Base-by-base conservation (phyloP, 2,888 invertebrate genomes). In the Ormia ochracea region DNA sequence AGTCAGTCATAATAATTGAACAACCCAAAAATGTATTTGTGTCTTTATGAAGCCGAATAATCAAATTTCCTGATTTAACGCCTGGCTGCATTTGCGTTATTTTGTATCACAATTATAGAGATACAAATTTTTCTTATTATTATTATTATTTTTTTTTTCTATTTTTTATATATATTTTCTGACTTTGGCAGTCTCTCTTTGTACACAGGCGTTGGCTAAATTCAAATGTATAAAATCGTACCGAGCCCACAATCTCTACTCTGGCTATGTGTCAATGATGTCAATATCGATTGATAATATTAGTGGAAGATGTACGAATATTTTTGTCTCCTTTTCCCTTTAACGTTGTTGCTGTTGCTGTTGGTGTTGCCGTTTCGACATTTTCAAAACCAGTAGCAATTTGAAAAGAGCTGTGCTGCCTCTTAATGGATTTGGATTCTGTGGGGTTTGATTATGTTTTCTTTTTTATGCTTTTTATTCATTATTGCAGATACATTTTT, bases 381-480 rank as follows among this genome's bases (percentile, higher is more conserved):
- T 54, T 76, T 80, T 81, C 66, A 83, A 83, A 82, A 83, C 83
- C 83, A 83, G 83, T 83, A 83, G 83, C 83, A 63, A 43, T 36
- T 63, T 36, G 12, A 28, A 43, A 56, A 48, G 61, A 59, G 58
- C 58, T 45, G 38, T 48, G 50, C 63, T 63, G 23, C 72, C 68
- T 76, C 72, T 80, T 72, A 76, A 80, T 80, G 80, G 80, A 68
- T 68, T 52, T 61, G 21, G 36, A 72, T 75, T 72, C 48, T 59
- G 59, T 75, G 75, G 66, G 75, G 45, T 58, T 74, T 41, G 66
- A 68, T 80, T 68, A 79, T 70, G 54, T 56, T 65, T 69, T 58
- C 21, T 31, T 61, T 56, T 48, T 50, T 3, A 9, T 72, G 23
- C 33, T 52, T 54, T 36, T 31, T n/a, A 19, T 12, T 68, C 50